A percentile compares a stretch with the other conserved stretches of the same genome.
Evolutionary conservation across 2,797 vertebrate species (phyloP).

Genomic region (Rhabdophis nuchalis): DNA sequence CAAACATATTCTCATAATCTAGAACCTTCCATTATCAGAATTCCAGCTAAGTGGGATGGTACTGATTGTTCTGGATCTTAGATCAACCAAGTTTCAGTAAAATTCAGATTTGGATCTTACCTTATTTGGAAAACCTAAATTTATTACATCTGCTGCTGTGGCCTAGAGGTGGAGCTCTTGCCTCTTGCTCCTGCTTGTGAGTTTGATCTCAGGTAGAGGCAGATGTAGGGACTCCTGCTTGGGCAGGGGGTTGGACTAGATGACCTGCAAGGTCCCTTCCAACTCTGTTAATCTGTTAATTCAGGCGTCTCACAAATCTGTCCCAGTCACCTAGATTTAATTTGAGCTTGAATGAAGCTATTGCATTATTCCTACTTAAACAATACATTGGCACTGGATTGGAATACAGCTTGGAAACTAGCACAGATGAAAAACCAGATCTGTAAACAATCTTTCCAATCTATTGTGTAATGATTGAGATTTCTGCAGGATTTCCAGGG

Average conservation of each 20-base stretch:
- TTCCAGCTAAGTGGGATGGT: not conserved
- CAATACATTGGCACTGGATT: not conserved
- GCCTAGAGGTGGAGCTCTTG: no score
- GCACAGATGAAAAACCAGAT: not conserved
- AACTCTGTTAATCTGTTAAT: no score
- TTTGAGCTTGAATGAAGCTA: not conserved
- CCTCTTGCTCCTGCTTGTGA: no score
- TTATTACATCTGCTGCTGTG: no score
- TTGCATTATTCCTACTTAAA: not conserved
- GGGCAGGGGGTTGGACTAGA: no score
- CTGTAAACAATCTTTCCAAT: not conserved
- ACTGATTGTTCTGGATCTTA: not conserved
- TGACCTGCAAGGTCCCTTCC: no score
- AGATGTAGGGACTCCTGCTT: no score
- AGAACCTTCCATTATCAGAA: not conserved
- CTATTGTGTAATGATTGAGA: not conserved
- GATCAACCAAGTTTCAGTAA: not conserved
- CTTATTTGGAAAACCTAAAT: not conserved
- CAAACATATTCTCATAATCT: not conserved
- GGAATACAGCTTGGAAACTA: not conserved
- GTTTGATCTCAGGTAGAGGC: no score
- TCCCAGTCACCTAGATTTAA: not conserved
- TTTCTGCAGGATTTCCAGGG: not conserved
- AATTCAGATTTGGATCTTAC: not conserved
- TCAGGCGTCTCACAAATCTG: not conserved